Evolutionary conservation across 2,113 vertebrate species (phyloP).

Genomic region (Amphiprion percula): DNA sequence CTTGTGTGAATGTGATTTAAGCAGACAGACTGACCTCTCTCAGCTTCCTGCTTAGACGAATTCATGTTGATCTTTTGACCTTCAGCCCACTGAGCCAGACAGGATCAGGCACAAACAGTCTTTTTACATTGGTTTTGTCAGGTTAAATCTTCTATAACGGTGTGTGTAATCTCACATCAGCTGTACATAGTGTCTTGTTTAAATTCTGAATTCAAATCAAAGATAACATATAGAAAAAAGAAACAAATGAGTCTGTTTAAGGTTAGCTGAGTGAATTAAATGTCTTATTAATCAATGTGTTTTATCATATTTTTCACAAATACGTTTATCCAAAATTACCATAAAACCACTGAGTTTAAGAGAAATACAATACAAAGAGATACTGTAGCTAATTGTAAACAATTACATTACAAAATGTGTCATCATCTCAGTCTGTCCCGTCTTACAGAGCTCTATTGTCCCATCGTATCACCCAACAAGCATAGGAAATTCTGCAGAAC

Average conservation of each 20-base stretch:
- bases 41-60: conserved; percentile 48
- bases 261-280: too few relatives aligned
- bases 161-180: not conserved
- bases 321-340: not conserved
- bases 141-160: not conserved
- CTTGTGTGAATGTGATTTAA: conserved; percentile 8
- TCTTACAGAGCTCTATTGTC: conserved; percentile 11
- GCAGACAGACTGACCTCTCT: conserved; percentile 10
- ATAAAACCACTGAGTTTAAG: too few relatives aligned
- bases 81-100: conserved; percentile 7
- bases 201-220: conserved; percentile 2
- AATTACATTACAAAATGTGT: not conserved
- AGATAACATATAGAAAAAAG: not conserved
- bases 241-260: too few relatives aligned
- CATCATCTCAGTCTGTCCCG: not conserved
- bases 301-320: not conserved
- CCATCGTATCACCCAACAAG: not conserved
- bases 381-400: too few relatives aligned
- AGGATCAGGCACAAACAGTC: not conserved
- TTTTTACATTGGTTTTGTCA: not conserved
- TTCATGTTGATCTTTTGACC: conserved; percentile 53
- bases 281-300: not conserved
- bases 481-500: conserved; percentile 7
- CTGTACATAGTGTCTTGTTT: not conserved
- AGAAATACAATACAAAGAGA: not conserved